Evolutionary conservation across 2,888 invertebrate genomes (phyloP).

Genomic region (Parnassius mnemosyne): DNA sequence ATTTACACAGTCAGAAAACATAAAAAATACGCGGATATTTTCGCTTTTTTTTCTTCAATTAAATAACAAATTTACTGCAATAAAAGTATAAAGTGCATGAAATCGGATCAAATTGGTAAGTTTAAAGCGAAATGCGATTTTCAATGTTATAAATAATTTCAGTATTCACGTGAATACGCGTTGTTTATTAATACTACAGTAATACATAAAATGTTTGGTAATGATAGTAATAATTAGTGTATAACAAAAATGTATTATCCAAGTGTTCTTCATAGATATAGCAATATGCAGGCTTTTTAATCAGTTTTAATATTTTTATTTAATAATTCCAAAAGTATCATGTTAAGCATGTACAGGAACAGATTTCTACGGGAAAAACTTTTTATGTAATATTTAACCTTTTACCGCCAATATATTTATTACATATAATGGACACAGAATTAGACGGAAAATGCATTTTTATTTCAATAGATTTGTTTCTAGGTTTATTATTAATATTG

Average conservation of each 20-base stretch:
- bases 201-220: not conserved
- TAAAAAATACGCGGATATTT: too few species aligned
- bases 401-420: not conserved
- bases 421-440: not conserved
- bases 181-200: too few species aligned
- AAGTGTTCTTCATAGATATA: too few species aligned
- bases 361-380: too few species aligned
- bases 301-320: too few species aligned
- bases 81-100: slow-evolving; percentile 37
- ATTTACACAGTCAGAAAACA: not conserved
- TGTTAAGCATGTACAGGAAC: too few species aligned
- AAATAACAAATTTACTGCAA: not conserved
- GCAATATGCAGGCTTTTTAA: too few species aligned
- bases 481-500: too few species aligned
- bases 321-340: too few species aligned
- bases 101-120: slow-evolving; percentile 45
- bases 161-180: not conserved
- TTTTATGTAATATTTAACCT: not conserved
- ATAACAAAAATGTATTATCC: too few species aligned
- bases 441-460: not conserved
- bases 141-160: slow-evolving; percentile 29
- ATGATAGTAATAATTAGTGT: slow-evolving; percentile 6
- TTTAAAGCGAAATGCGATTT: slow-evolving; percentile 34
- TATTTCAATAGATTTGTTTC: too few species aligned
- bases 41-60: too few species aligned